phyloP scores from a whole-genome alignment of 2,888 invertebrate genomes.

The Calliopum simillimum region DNA sequence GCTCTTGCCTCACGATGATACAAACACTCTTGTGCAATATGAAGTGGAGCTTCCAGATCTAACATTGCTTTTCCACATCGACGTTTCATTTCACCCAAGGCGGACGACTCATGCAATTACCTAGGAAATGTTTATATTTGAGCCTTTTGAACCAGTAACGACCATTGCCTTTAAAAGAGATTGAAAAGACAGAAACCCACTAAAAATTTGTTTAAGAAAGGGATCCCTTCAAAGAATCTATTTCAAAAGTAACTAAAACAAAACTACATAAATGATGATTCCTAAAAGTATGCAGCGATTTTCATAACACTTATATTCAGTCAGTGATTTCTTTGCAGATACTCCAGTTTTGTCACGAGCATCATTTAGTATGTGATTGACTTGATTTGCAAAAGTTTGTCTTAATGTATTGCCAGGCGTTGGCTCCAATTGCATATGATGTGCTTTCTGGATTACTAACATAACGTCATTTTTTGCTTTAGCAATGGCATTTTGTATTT shows the following conservation, averaged over 20 bases:
- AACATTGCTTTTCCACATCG: conserved; percentile 78
- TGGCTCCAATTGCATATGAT: conserved; percentile 96
- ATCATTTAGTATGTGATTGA: conserved; percentile 96
- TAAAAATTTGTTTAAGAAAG: too few species aligned
- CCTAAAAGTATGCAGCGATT: too few species aligned
- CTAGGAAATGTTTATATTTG: conserved; percentile 98
- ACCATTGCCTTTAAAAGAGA: conserved; percentile 95
- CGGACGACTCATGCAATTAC: conserved; percentile 93
- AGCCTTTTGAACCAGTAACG: conserved; percentile 97
- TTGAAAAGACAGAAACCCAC: background rate
- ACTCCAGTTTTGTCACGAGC: conserved; percentile 99
- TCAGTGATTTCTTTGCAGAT: conserved; percentile 96
- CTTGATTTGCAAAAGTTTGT: conserved; percentile 98
- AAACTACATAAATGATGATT: too few species aligned
- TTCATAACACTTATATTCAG: conserved; percentile 95
- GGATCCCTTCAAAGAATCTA: too few species aligned
- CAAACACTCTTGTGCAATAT: conserved; percentile 93
- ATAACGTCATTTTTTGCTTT: conserved; percentile 98
- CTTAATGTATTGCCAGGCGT: conserved; percentile 97
- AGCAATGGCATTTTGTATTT: conserved; percentile 95
- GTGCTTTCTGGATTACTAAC: conserved; percentile 90
- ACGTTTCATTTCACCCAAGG: conserved; percentile 76
- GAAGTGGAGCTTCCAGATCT: conserved; percentile 90
- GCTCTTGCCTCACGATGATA: conserved; percentile 91
- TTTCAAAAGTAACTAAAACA: too few species aligned